Evolutionary conservation across 2,888 invertebrate species (phyloP).

Genomic region (Phymatocera aterrima): DNA sequence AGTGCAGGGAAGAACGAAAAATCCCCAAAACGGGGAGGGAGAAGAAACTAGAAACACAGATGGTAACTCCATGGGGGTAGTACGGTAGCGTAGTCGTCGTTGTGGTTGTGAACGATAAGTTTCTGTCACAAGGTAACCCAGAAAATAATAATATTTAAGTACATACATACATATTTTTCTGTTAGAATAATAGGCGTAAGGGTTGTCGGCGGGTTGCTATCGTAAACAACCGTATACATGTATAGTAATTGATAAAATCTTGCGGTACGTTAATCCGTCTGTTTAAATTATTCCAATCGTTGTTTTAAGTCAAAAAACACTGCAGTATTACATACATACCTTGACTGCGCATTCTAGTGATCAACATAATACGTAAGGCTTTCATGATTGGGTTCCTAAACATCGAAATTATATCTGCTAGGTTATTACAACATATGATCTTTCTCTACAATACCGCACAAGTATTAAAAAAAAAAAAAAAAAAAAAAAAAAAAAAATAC

Average conservation of each 20-base stretch:
- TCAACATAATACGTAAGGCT: conserved; percentile 50
- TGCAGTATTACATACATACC: no score
- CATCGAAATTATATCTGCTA: conserved; percentile 3
- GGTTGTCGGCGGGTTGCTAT: background rate
- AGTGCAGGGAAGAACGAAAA: no score
- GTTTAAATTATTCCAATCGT: background rate
- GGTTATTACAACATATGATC: background rate
- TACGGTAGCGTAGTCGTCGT: conserved; percentile 42
- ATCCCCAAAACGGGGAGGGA: conserved; percentile 29
- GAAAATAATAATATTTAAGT: conserved; percentile 53
- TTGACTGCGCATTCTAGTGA: conserved; percentile 48
- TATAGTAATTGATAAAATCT: background rate
- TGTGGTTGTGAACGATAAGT: conserved; percentile 51
- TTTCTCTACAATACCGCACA: no score
- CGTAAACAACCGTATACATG: background rate
- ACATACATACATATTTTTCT: no score
- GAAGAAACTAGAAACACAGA: conserved; percentile 39
- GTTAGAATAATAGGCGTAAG: no score
- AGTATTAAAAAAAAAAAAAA: background rate
- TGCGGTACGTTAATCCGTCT: background rate
- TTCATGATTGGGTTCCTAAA: no score
- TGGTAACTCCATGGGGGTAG: conserved; percentile 58
- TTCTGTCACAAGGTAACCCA: conserved; percentile 57
- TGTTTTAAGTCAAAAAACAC: conserved; percentile 42
- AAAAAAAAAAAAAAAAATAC: conserved; percentile 9